Evolutionary conservation across 2,888 invertebrate genomes (phyloP), one percentile per base, ranked within the genome.

Genomic region (Heliconius charithonia): DNA sequence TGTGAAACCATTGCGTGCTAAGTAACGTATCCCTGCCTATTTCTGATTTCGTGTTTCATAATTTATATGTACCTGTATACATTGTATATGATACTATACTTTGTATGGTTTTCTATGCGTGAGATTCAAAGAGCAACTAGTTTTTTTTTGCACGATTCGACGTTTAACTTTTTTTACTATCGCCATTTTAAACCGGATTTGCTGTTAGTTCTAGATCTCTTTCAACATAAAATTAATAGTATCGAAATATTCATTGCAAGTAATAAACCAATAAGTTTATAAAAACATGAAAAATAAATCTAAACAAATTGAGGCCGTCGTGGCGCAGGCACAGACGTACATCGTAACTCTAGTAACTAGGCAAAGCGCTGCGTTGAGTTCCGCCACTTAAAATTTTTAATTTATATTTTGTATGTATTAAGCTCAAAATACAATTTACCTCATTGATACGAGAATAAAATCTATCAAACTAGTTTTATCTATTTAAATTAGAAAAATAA

Each of bases 111-210:
- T 41, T 37, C 16, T 25, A 45, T 69, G 45, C 45, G 25, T 69
- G 41, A 25, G 69, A 69, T 45, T 69, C 56, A 56, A n/a, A 59
- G 56, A 72, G 72, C 32, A 59, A 72, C 72, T 59, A 7, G 41
- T 69, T 69, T 72, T 41, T 32, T 71, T 45, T 59, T 72, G 32
- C 56, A 72, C 59, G 59, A n/a, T 72, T 37, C 37, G 32, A 59
- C 29, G 72, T 32, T 72, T 59, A 71, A 32, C 32, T 72, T 72
- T 72, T n/a, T 72, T 72, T 72, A 32, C 37, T 9, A 56, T 72
- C 56, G 29, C n/a, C 25, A 59, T 32, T 37, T 32, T 37, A 37
- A 72, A 72, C 72, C 72, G 72, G 72, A 72, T 72, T 32, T 72
- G 59, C 59, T 72, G 29, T 72, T 37, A 72, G 32, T 59, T 69